Evolutionary conservation across 1,140 invertebrate species (phyloP).

Genomic region (Drosophila leontia): DNA sequence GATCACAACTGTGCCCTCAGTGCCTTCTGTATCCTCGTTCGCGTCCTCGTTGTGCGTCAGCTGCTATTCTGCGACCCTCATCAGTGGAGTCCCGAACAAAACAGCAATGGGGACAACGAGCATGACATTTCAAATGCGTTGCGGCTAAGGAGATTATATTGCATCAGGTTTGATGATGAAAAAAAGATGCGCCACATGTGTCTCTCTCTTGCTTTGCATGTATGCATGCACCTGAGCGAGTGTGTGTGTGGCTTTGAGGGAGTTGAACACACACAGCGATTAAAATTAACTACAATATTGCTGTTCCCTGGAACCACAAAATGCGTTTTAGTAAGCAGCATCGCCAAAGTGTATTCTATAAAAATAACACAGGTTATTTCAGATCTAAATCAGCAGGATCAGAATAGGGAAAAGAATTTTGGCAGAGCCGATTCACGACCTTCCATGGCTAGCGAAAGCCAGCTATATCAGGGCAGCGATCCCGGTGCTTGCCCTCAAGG

Average conservation of each 20-base stretch:
- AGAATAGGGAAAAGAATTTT: too few relatives aligned
- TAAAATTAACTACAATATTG: constrained; percentile 46
- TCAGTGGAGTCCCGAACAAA: constrained; percentile 69
- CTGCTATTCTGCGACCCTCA: constrained; percentile 69
- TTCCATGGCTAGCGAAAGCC: too few relatives aligned
- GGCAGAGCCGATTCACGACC: too few relatives aligned
- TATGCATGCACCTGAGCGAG: constrained; percentile 2
- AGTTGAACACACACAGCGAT: too few relatives aligned
- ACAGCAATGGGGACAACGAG: constrained; percentile 54
- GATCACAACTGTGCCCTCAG: constrained; percentile 8
- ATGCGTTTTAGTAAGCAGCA: constrained; percentile 1
- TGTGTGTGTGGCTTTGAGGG: not conserved
- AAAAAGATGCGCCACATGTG: constrained; percentile 53
- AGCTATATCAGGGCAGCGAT: too few relatives aligned
- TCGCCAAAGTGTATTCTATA: constrained; percentile 3
- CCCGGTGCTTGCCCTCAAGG: too few relatives aligned
- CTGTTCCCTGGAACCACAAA: constrained; percentile 20
- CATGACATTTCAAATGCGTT: constrained; percentile 58
- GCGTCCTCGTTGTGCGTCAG: constrained; percentile 61
- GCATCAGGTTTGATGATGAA: constrained; percentile 48
- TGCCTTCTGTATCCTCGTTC: constrained; percentile 21
- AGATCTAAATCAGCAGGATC: not conserved
- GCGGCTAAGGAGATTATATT: constrained; percentile 59
- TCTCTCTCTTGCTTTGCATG: constrained; percentile 29
- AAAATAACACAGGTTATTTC: not conserved